These are phyloP conservation scores for Linyphia triangularis DNA, from an alignment of 2,888 invertebrate species.

Conservation along the genomic window DNA sequence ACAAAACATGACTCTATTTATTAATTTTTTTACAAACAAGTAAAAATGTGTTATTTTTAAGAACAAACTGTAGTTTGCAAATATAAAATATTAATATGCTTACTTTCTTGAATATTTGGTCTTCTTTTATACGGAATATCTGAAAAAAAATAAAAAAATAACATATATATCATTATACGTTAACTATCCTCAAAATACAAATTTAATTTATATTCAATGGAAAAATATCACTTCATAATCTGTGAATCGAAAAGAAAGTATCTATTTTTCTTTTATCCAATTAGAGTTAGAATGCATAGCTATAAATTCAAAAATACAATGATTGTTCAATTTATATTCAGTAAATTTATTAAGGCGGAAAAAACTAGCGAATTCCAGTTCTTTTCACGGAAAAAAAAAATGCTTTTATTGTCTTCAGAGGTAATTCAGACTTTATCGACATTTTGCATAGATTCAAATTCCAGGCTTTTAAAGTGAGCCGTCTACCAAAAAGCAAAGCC, in stretches of 20 bases:
- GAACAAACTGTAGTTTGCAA: no score
- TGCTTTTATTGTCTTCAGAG: conserved; percentile 33
- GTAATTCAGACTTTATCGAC: conserved; percentile 31
- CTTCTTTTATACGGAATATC: conserved; percentile 70
- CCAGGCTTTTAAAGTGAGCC: conserved; percentile 6
- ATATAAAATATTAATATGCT: no score
- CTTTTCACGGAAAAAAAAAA: conserved; percentile 7
- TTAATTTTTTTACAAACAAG: no score
- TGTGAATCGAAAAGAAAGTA: background rate
- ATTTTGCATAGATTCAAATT: conserved; percentile 14
- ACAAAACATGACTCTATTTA: no score
- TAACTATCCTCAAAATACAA: conserved; percentile 16
- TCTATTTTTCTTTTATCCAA: conserved; percentile 8
- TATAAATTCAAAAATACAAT: conserved; percentile 11
- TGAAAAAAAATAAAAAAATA: conserved; percentile 36
- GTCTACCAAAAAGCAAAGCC: background rate
- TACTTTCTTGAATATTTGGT: conserved; percentile 69
- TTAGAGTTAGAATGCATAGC: conserved; percentile 20
- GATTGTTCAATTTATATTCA: conserved; percentile 1
- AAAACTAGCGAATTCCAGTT: background rate
- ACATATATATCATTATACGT: background rate
- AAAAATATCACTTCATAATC: background rate
- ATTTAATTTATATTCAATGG: background rate
- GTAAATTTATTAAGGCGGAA: conserved; percentile 35
- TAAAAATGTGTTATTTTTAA: no score